Evolutionary conservation across 2,797 vertebrate species (phyloP).

Genomic region (Enteromius trimaculatus): DNA sequence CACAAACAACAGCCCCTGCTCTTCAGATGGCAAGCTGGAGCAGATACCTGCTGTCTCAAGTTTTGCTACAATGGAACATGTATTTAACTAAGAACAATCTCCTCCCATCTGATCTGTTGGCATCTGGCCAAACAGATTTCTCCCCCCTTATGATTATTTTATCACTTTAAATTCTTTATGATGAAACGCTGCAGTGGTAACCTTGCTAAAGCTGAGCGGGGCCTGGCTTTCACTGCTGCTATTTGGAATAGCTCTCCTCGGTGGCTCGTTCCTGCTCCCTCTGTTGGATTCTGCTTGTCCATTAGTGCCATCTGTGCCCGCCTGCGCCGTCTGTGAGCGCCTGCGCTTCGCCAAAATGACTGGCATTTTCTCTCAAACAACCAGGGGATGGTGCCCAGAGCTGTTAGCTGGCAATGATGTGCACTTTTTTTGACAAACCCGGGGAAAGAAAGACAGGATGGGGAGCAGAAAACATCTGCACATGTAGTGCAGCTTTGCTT

Average conservation of each 20-base stretch:
- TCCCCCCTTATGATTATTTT: conserved; percentile 74
- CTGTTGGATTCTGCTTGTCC: conserved; percentile 98
- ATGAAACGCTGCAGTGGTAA: conserved; percentile 65
- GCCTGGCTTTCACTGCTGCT: conserved; percentile 83
- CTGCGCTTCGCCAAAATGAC: conserved; percentile 89
- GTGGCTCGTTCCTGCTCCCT: conserved; percentile 89
- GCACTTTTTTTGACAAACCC: conserved; percentile 75
- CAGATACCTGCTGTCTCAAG: conserved; percentile 10
- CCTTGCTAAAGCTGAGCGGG: conserved; percentile 80
- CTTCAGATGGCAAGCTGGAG: neutral
- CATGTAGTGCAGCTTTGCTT: conserved; percentile 59
- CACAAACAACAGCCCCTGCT: neutral
- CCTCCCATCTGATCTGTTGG: conserved; percentile 71
- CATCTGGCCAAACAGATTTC: conserved; percentile 64
- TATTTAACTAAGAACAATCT: conserved; percentile 67
- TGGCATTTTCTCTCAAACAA: conserved; percentile 95
- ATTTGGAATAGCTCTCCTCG: conserved; percentile 90
- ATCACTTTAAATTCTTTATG: conserved; percentile 78
- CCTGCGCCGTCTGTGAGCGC: conserved; percentile 94
- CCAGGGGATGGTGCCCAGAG: conserved; percentile 78
- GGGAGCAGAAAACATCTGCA: conserved; percentile 79
- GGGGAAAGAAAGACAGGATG: conserved; percentile 49
- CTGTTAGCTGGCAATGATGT: conserved; percentile 80
- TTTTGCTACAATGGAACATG: conserved; percentile 54
- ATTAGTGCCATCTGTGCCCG: conserved; percentile 99